Conservation (phyloP, 2,113 vertebrate species). For the Atherinomorus stipes region DNA sequence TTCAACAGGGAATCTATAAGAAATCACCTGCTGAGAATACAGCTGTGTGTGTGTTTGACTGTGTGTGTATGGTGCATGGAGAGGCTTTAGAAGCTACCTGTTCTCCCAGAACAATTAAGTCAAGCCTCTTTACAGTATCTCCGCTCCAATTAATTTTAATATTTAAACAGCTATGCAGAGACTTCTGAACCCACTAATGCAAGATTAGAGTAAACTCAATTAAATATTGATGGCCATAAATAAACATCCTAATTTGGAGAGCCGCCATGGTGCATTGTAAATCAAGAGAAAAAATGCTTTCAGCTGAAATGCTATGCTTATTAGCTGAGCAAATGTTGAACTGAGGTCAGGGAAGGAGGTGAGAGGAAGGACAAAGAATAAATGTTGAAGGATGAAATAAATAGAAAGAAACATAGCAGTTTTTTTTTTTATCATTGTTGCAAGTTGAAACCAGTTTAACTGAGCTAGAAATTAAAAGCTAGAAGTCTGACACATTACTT, state of each 20-base stretch:
- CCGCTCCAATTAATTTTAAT: constrained; percentile 83
- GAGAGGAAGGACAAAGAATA: constrained; percentile 62
- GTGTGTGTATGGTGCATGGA: constrained; percentile 20
- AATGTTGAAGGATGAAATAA: not conserved
- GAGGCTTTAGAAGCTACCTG: constrained; percentile 62
- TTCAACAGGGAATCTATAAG: constrained; percentile 49
- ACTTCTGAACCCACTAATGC: constrained; percentile 77
- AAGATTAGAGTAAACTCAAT: constrained; percentile 84
- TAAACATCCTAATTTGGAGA: constrained; percentile 82
- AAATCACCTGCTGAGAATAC: constrained; percentile 32
- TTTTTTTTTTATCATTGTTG: too few species aligned
- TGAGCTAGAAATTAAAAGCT: too few species aligned
- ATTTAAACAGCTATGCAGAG: constrained; percentile 82
- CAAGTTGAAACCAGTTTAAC: too few species aligned
- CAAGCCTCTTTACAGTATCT: constrained; percentile 82
- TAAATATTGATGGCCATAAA: constrained; percentile 87
- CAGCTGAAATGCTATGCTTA: constrained; percentile 57
- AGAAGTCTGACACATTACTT: too few species aligned
- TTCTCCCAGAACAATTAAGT: constrained; percentile 78
- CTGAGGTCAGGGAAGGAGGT: constrained; percentile 42
- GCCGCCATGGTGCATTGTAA: constrained; percentile 52
- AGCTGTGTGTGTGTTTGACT: constrained; percentile 13
- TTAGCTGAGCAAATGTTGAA: constrained; percentile 74
- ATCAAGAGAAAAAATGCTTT: constrained; percentile 57
- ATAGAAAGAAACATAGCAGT: too few species aligned